Evolutionary conservation across 92 coral and sea anemone genomes (phyloP).

Genomic region (Actinernus sp.): DNA sequence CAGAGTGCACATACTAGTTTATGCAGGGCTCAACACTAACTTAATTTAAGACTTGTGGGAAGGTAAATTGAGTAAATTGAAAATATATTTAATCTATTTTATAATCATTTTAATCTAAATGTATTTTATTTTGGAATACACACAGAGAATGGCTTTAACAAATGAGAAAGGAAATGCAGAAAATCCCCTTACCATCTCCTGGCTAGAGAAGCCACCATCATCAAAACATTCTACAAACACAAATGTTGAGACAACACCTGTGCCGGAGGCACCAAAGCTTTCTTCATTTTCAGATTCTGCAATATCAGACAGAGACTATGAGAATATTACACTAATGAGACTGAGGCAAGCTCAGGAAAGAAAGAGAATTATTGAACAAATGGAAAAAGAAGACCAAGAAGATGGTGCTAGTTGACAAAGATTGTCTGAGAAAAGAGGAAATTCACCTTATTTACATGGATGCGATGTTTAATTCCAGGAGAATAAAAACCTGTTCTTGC

Average conservation of each 20-base stretch:
- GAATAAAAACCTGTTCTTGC: no score
- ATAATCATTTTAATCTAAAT: background rate
- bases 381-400: slow-evolving; percentile 87
- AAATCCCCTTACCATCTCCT: slow-evolving; percentile 82
- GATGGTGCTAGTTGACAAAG: no score
- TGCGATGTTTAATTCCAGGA: no score
- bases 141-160: slow-evolving; percentile 80
- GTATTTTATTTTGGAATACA: background rate
- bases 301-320: slow-evolving; percentile 76
- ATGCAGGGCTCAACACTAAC: no score
- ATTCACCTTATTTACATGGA: no score
- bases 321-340: slow-evolving; percentile 89
- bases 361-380: slow-evolving; percentile 82
- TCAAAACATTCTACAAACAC: background rate
- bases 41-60: no score
- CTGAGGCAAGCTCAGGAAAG: slow-evolving; percentile 96
- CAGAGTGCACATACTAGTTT: no score
- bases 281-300: slow-evolving; percentile 22
- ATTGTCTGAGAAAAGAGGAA: no score
- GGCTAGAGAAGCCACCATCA: slow-evolving; percentile 60
- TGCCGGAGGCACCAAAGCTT: slow-evolving; percentile 26
- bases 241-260: slow-evolving; percentile 24
- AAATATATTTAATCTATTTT: background rate
- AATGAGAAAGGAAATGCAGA: slow-evolving; percentile 77
- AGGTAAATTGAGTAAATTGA: background rate